A percentile compares a stretch with the other conserved stretches of the same genome.
phyloP scores from a whole-genome alignment of 2,113 vertebrate species.

The Lonchura striata region DNA sequence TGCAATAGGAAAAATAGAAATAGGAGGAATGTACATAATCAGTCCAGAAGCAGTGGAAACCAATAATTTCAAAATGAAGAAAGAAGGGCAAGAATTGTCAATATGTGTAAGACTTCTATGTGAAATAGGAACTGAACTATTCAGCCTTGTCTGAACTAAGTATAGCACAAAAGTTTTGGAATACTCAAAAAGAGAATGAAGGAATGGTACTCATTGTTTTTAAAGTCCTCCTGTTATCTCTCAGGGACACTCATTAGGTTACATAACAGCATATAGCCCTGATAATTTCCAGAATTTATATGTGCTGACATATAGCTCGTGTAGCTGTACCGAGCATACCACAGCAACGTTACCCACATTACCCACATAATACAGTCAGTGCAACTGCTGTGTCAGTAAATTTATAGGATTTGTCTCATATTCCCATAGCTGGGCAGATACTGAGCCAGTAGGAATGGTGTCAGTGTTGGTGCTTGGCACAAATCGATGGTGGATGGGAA shows the following conservation, averaged over 20 bases:
- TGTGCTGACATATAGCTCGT: neutral
- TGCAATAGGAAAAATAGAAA: neutral
- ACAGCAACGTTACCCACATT: neutral
- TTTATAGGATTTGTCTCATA: neutral
- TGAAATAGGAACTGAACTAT: neutral
- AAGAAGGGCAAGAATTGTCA: neutral
- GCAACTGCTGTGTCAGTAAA: neutral
- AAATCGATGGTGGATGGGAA: too few relatives aligned
- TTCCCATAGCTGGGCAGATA: neutral
- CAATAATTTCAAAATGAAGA: neutral
- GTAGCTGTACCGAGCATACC: neutral
- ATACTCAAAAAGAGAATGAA: neutral
- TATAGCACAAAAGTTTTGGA: neutral
- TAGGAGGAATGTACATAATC: neutral
- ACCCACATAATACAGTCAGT: neutral
- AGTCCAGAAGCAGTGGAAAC: neutral
- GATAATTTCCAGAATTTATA: neutral
- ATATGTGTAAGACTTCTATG: neutral
- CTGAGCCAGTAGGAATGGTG: neutral
- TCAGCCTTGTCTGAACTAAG: neutral
- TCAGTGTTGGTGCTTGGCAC: too few relatives aligned
- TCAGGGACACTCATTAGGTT: neutral
- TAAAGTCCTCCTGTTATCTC: neutral
- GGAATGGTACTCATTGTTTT: neutral
- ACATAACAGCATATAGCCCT: neutral